Evolutionary conservation across 1,140 invertebrate genomes (phyloP), one percentile per base, ranked within the genome.

Genomic region (Musca vetustissima): DNA sequence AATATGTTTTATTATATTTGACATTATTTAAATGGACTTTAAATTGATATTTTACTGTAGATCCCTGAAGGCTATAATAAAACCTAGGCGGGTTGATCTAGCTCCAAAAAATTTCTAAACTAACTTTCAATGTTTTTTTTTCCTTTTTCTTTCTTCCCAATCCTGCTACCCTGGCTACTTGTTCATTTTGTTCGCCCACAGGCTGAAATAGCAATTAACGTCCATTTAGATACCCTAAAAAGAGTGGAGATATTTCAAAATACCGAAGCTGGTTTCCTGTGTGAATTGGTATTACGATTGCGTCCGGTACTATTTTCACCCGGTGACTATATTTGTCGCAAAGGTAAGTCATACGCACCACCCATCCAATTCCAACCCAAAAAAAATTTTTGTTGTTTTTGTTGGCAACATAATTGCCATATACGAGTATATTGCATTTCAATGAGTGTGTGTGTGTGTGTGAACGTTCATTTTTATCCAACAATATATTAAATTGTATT

Each of bases 161-260:
- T n/a, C n/a, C 7, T 52, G 13, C 17, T 52, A 8, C 15, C 19
- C 17, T 36, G n/a, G n/a, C n/a, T n/a, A n/a, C n/a, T n/a, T n/a
- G n/a, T n/a, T n/a, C n/a, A n/a, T 67, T 59, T 32, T 28, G 15
- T 21, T 59, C 47, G 53, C 14, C 61, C 70, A 47, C 72, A 83
- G 81, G 96, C 96, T 47, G 97, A 99, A 86, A 98, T 98, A 75
- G 97, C 97, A 72, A 98, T 98, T 84, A 98, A 99, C 85, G 97
- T 99, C 70, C 97, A 98, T 84, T 87, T 99, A 84, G 97, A 99
- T 85, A 98, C 97, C 48, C 85, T 99, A 78, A 97, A 97, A 86
- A 89, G 96, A 80, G 97, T 98, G 74, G 97, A 98, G 85, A 98
- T 99, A 78, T 99, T 99, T 85, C 97, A 98, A 86, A 98, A 98